phyloP scores from a whole-genome alignment of 2,888 invertebrate species.

The Agrenia bidenticulata region DNA sequence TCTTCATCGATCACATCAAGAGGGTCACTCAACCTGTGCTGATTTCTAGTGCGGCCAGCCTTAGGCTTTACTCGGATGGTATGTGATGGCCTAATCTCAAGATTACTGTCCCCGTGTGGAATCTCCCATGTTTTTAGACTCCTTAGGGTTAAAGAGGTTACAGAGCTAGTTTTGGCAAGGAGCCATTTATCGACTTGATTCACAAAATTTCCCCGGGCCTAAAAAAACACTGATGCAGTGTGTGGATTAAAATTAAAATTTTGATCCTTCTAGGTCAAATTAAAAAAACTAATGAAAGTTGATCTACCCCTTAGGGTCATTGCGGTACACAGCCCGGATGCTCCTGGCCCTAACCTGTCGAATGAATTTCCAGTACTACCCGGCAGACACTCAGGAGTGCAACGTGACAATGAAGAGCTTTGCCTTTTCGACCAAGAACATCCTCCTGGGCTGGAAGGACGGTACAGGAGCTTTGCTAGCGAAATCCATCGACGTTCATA shows the following conservation, averaged over 20 bases:
- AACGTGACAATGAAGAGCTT: conserved; percentile 1
- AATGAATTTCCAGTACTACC: conserved; percentile 16
- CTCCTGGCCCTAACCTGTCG: conserved; percentile 4
- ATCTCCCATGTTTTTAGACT: no score
- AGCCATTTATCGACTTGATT: no score
- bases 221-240: no score
- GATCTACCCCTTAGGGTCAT: background rate
- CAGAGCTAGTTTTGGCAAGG: no score
- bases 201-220: no score
- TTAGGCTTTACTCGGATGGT: background rate
- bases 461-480: background rate
- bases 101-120: no score
- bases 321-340: background rate
- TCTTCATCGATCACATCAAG: conserved; percentile 11
- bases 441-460: conserved; percentile 6
- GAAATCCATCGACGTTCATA: conserved; percentile 7
- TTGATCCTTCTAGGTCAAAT: no score
- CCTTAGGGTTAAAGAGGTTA: no score
- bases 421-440: background rate
- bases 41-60: background rate
- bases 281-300: no score
- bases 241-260: no score
- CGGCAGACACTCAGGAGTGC: conserved; percentile 16
- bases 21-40: conserved; percentile 1
- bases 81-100: background rate